Evolutionary conservation across 2,888 invertebrate species (phyloP), one percentile per base, ranked within the genome.

Genomic region (Leuctra nigra): DNA sequence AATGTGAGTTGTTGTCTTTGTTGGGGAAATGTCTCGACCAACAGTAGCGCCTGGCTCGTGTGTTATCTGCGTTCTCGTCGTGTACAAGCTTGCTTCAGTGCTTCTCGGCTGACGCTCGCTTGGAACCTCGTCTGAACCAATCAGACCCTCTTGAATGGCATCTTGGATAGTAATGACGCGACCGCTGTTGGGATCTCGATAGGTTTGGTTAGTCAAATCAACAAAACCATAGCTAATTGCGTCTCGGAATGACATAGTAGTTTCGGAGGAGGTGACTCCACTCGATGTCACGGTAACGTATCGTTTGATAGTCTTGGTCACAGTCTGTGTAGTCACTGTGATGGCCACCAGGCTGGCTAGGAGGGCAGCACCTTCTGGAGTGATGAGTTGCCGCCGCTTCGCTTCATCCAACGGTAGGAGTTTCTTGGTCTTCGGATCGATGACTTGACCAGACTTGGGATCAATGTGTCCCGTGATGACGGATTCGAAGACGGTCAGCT

Each of bases 401-500:
- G 94, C 94, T 68, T 87, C 86, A 66, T 92, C 87, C 59, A 92
- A 79, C 61, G 91, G 87, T 68, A 91, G 79, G 53, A 84, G 79
- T 67, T 81, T 82, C 65, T 83, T 83, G 41, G 80, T 83, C 61
- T 78, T 75, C 16, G 86, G 80, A 68, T 94, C 88, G 59, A 94
- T 73, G 61, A 93, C 79, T 71, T 91, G 85, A 7, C 94, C 95
- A 23, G 88, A 86, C 71, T 84, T 85, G 0, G 95, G 90, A 70
- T 98, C 93, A 54, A 98, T 80, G 66, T 88, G 79, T 65, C 88
- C 89, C 65, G 84, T 83, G 65, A 91, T 84, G 59, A 94, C 93
- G 16, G 95, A 88, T 70, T 93, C 90, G 63, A 95, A 75, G n/a
- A 92, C 87, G 54, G 81, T 84, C 33, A 93, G 72, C 72, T 94